These are phyloP conservation scores for Neomonachus schauinslandi DNA, from an alignment of 2,113 vertebrate genomes.

Conservation along the genomic window DNA sequence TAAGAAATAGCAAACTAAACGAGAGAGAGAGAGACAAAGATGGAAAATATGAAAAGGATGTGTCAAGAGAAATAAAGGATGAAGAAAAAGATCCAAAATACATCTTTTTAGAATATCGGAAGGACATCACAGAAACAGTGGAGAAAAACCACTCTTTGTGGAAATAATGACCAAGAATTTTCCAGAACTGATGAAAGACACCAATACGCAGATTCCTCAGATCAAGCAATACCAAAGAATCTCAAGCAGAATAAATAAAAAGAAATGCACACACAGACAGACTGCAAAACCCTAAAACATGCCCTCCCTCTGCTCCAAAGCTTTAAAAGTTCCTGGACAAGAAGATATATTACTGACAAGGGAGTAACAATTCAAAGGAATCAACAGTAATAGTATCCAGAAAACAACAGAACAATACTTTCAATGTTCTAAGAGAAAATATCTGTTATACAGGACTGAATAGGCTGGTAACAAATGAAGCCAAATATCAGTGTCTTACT, in stretches of 20 bases:
- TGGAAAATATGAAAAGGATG: background rate
- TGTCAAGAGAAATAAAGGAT: background rate
- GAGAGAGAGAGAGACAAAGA: background rate
- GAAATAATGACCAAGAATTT: background rate
- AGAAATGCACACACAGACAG: background rate
- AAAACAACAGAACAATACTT: background rate
- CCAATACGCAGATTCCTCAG: background rate
- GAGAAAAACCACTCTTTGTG: background rate
- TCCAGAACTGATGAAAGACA: background rate
- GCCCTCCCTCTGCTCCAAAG: background rate
- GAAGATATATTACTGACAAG: background rate
- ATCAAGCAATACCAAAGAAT: background rate
- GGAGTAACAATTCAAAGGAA: background rate
- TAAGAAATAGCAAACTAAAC: background rate
- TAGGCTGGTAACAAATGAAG: background rate
- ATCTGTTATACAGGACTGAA: background rate
- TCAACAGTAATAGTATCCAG: background rate
- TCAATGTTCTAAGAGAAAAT: background rate
- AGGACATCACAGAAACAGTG: background rate
- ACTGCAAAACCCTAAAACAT: background rate
- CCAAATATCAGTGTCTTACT: background rate
- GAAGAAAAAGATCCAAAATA: background rate
- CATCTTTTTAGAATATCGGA: background rate
- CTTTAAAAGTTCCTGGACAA: background rate
- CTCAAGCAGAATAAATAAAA: background rate